These are phyloP conservation scores for Lerema accius DNA, from an alignment of 1,140 invertebrate genomes.

Conservation along the genomic window DNA sequence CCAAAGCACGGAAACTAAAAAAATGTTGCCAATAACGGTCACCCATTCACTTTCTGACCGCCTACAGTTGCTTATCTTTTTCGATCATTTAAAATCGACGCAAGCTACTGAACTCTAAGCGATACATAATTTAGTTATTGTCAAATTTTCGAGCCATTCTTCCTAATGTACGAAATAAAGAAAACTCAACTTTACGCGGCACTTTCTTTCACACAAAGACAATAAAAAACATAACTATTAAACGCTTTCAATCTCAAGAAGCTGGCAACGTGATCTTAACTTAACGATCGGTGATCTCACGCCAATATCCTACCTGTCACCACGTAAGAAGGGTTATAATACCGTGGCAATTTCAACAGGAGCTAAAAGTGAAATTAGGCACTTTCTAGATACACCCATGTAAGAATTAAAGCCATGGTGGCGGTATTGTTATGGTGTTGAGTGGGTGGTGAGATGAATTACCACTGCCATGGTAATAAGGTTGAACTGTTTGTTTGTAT, in stretches of 20 bases:
- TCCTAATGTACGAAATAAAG: no score
- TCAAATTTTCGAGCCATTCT: no score
- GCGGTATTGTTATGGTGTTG: slow-evolving; percentile 8
- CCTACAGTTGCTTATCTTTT: no score
- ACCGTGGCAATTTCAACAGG: slow-evolving; percentile 23
- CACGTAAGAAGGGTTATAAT: slow-evolving; percentile 15
- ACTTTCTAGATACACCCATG: slow-evolving; percentile 45
- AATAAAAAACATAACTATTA: slow-evolving; percentile 2
- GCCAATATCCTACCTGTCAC: slow-evolving; percentile 16
- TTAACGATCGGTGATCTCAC: neutral
- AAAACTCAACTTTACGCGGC: no score
- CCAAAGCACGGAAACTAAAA: no score
- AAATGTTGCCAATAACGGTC: no score
- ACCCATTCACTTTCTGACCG: no score
- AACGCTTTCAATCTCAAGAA: neutral
- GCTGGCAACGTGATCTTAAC: neutral
- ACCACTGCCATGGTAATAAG: neutral
- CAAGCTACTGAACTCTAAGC: no score
- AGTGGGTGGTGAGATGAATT: slow-evolving; percentile 9
- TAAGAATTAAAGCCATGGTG: slow-evolving; percentile 20
- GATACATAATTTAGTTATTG: no score
- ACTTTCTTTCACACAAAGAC: no score
- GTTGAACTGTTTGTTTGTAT: no score
- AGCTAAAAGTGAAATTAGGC: slow-evolving; percentile 43
- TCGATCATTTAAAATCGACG: no score